Evolutionary conservation across 1,140 invertebrate species (phyloP), one percentile per base, ranked within the genome.

Genomic region (Stegodyphus mimosarum): DNA sequence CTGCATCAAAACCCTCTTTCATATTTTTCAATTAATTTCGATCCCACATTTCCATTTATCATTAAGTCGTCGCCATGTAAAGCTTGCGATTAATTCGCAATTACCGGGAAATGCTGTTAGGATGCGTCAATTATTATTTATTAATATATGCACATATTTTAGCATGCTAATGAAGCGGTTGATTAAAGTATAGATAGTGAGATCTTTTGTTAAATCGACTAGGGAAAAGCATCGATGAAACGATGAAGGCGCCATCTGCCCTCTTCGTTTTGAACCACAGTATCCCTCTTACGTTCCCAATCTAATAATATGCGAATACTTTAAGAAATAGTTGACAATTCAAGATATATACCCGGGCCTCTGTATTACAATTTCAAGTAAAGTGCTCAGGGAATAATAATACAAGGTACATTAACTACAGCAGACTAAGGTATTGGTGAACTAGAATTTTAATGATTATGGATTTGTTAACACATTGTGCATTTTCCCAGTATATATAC

Each of bases 81-180:
- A 73, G 80, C 70, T 83, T 33, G 80, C 80, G 80, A 83, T 83
- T 83, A 83, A 64, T 83, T 83, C 60, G 55, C 80, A 83, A 83
- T 83, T 83, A 83, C 80, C 15, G 18, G 33, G 60, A 74, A 83
- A 83, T 72, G 71, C 80, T 83, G 80, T 83, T 74, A 83, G 80
- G 80, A 83, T 66, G 66, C 71, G 80, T 53, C 80, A 83, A 83
- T 83, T 83, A 83, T 83, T 83, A 74, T 74, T 83, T 74, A 83
- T 83, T 83, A 83, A 83, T 66, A 83, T 83, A 83, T 83, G 80
- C 69, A 60, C 80, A 83, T 83, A 83, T 83, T 49, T 83, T 83
- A 83, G 60, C 80, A 83, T 83, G 11, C 9, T 74, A 83, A 83
- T 74, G 80, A 83, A 66, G 71, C 80, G 63, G 73, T 83, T 83